phyloP scores from a whole-genome alignment of 2,113 vertebrate genomes.

The Sebastes fasciatus region DNA sequence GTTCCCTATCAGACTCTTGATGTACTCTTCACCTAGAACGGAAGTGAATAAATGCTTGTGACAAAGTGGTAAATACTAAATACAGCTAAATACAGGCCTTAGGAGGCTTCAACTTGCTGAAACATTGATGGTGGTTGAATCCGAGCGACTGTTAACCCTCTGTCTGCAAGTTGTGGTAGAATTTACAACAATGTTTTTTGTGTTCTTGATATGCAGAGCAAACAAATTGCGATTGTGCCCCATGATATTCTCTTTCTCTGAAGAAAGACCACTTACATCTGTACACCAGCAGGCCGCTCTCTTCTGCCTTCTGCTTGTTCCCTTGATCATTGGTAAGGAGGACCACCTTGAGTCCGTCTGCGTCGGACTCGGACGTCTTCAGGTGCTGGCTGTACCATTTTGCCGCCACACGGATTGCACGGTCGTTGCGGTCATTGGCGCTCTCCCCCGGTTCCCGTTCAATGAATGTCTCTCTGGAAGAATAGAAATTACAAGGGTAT shows the following conservation, averaged over 20 bases:
- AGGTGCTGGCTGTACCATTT: slow-evolving; percentile 95
- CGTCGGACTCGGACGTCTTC: slow-evolving; percentile 70
- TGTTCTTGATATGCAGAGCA: not conserved
- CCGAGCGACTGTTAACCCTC: not conserved
- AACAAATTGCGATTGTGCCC: not conserved
- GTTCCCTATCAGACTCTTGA: slow-evolving; percentile 92
- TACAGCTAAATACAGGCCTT: not conserved
- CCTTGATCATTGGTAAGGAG: slow-evolving; percentile 94
- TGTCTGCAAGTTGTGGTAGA: not conserved
- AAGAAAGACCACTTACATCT: slow-evolving; percentile 86
- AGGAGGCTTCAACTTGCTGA: not conserved
- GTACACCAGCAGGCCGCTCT: slow-evolving; percentile 89
- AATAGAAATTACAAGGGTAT: not conserved
- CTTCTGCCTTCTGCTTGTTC: slow-evolving; percentile 93
- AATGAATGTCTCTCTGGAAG: slow-evolving; percentile 92
- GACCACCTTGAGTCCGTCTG: slow-evolving; percentile 86
- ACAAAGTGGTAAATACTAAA: slow-evolving; percentile 8
- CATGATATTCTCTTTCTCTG: not conserved
- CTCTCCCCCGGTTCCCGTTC: slow-evolving; percentile 92
- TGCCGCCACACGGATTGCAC: slow-evolving; percentile 92
- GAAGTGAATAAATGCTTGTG: slow-evolving; percentile 13
- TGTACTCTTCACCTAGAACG: slow-evolving; percentile 93
- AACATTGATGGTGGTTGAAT: not conserved
- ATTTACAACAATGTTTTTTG: not conserved
- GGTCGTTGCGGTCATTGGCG: slow-evolving; percentile 95